Percentiles rank a stretch among this genome's conserved stretches.
Evolutionary conservation across 2,797 vertebrate genomes (phyloP).

Genomic region (Synaphobranchus kaupii): DNA sequence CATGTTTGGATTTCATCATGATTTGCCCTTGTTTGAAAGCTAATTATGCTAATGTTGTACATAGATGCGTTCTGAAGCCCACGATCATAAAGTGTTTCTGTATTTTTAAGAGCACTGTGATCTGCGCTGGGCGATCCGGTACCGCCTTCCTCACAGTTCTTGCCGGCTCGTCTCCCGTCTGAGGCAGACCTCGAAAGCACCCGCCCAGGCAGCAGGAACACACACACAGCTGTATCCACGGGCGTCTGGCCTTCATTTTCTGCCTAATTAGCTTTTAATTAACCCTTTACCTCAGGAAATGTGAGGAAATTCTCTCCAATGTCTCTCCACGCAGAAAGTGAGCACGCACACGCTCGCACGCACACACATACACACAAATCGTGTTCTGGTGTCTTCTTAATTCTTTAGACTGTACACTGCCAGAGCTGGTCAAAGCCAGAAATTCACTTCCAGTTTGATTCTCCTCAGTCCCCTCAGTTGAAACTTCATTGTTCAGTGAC

Average conservation of each 20-base stretch:
- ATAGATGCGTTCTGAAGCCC: neutral
- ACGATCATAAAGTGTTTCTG: neutral
- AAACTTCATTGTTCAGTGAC: neutral
- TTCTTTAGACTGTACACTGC: neutral
- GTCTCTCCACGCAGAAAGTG: conserved; percentile 24
- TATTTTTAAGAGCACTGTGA: conserved; percentile 23
- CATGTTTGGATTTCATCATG: neutral
- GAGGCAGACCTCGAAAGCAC: neutral
- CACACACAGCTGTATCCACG: conserved; percentile 32
- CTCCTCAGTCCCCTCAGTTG: neutral
- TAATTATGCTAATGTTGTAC: neutral
- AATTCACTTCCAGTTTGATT: neutral
- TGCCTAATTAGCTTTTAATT: conserved; percentile 60
- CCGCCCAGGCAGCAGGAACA: neutral
- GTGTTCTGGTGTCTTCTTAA: neutral
- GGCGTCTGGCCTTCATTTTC: conserved; percentile 51
- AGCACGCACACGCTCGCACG: conserved; percentile 20
- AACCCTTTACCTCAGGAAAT: conserved; percentile 48
- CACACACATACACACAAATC: neutral
- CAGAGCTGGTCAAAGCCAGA: neutral
- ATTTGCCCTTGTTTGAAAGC: neutral
- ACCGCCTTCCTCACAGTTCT: neutral
- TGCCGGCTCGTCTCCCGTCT: neutral
- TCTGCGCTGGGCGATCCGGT: conserved; percentile 27
- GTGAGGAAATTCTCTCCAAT: conserved; percentile 27